These are phyloP conservation scores for Platanista minor DNA, from an alignment of 2,113 vertebrate genomes.

Conservation along the genomic window DNA sequence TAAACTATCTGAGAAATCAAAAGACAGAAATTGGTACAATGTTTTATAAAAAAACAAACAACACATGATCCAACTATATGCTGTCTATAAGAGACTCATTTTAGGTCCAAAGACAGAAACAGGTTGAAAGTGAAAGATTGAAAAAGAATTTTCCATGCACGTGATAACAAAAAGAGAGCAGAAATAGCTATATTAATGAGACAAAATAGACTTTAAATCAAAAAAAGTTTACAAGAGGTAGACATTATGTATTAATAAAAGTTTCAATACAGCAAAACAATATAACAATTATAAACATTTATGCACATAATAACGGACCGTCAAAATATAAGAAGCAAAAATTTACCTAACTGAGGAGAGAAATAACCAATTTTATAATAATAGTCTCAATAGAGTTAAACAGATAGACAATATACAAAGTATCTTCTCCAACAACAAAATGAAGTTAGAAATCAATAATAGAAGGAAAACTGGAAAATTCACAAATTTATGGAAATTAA, in stretches of 20 bases:
- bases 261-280: no score
- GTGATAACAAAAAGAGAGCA: not conserved
- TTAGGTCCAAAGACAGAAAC: not conserved
- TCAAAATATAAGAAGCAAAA: no score
- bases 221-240: no score
- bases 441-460: not conserved
- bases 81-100: not conserved
- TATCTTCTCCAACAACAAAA: not conserved
- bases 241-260: no score
- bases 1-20: not conserved
- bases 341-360: not conserved
- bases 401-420: not conserved
- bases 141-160: not conserved
- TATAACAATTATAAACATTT: no score
- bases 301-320: no score
- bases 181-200: not conserved
- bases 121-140: not conserved
- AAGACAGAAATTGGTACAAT: not conserved
- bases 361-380: not conserved
- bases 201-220: no score
- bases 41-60: not conserved
- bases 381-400: not conserved
- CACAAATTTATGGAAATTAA: not conserved
- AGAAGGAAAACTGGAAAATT: not conserved
- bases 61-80: not conserved